phyloP scores from a whole-genome alignment of 2,888 invertebrate genomes.

The Ferrisia virgata region DNA sequence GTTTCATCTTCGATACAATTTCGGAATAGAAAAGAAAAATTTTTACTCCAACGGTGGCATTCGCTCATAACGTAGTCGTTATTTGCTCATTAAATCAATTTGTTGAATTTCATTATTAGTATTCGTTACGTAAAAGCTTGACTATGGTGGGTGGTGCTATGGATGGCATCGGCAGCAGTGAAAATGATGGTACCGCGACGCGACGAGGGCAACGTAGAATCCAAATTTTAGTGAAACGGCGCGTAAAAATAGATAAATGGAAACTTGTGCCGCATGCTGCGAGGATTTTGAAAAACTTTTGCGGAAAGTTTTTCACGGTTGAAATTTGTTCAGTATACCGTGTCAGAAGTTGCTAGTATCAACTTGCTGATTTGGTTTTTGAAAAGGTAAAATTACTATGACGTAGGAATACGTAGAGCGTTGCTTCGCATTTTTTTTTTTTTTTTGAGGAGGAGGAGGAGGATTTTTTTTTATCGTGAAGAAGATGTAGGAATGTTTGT shows the following conservation, averaged over 20 bases:
- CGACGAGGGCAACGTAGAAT: no score
- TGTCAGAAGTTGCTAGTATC: background rate
- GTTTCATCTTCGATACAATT: background rate
- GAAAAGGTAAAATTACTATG: background rate
- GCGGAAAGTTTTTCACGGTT: background rate
- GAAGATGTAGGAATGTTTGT: background rate
- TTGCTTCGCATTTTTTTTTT: no score
- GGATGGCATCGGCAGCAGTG: background rate
- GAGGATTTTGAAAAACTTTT: background rate
- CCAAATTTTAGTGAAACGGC: background rate
- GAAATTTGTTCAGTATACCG: background rate
- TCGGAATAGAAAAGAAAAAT: background rate
- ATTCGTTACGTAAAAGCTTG: no score
- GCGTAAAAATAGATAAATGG: constrained; percentile 14
- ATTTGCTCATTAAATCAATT: constrained; percentile 4
- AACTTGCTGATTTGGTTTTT: background rate
- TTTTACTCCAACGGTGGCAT: no score
- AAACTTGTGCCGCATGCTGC: background rate
- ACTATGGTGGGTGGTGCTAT: no score
- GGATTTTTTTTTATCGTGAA: background rate
- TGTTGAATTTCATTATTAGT: background rate
- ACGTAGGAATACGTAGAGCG: no score
- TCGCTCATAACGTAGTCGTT: background rate
- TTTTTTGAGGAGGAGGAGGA: background rate
- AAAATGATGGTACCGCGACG: no score